Base-by-base conservation (phyloP, 2,113 vertebrate genomes). In the Sorex fumeus region DNA sequence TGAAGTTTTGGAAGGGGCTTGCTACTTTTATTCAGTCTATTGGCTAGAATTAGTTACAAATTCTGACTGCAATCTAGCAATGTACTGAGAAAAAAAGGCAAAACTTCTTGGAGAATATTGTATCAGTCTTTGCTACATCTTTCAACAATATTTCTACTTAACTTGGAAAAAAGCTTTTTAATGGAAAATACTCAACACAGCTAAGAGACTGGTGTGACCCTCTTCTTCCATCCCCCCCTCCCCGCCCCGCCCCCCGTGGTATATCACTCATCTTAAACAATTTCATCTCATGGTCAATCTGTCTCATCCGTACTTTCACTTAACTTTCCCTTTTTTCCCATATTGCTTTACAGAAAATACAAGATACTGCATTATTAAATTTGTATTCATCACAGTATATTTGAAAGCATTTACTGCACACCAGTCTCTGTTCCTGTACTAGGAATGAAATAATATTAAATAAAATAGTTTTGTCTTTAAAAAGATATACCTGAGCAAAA, bases 381-480 rank as follows among this genome's bases (percentile, higher is more conserved):
- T 83, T 75, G 4, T 25, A 72, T 88, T 75, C 70, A 95, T 79
- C 86, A 62, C 25, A 30, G 27, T 66, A 28, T 28, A 79, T 86
- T 79, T 88, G 71, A 5, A 83, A 88, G 64, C 74, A 75, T 23
- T 79, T 70, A 40, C 43, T 40, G 27, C 21, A 40, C 81, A 27
- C 47, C 91, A 67, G 69, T 76, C 50, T 53, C 40, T 60, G 57
- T 21, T 3, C 43, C 79, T 27, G 25, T 13, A 60, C 13, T 60
- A 83, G 64, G 43, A 91, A 93, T 81, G 45, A 2, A 75, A 87
- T 25, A 53, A 87, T 90, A 30, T 23, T 60, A 75, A 81, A 4
- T 50, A 45, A 47, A 34, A 75, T 67, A 32, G 27, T 62, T 93
- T 62, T 82, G 36, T 69, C 66, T 84, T 82, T 94, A 91, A 85